phyloP scores from a whole-genome alignment of 2,113 vertebrate species.

The Orycteropus afer region DNA sequence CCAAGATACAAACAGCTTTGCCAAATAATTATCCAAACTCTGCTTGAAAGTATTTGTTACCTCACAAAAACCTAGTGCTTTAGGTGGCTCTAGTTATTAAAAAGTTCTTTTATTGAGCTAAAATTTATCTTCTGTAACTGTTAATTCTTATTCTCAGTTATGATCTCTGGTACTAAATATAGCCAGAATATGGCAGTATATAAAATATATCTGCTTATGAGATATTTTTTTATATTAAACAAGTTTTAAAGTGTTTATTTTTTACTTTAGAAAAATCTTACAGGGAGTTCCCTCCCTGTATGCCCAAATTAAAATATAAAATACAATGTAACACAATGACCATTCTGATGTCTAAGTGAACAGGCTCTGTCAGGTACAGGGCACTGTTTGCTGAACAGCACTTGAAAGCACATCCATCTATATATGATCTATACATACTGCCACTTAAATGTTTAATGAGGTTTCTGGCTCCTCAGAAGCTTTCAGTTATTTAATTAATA shows the following conservation, averaged over 20 bases:
- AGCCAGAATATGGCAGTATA: not conserved
- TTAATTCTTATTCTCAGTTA: not conserved
- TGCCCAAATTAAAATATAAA: not conserved
- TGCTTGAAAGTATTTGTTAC: not conserved
- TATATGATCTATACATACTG: not conserved
- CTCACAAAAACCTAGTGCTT: not conserved
- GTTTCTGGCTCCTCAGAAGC: not conserved
- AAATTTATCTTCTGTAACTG: not conserved
- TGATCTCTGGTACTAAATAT: not conserved
- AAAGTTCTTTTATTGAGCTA: not conserved
- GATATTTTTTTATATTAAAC: fast-evolving
- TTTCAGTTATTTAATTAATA: not conserved
- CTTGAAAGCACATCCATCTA: slow-evolving; percentile 65
- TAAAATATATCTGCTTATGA: not conserved
- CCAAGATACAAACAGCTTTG: not conserved
- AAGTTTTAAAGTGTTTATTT: slow-evolving; percentile 30
- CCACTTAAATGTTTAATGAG: not conserved
- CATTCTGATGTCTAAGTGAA: not conserved
- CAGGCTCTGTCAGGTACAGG: slow-evolving; percentile 3
- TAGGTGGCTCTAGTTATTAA: not conserved
- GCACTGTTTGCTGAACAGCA: slow-evolving; percentile 45
- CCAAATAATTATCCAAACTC: not conserved
- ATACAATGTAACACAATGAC: not conserved
- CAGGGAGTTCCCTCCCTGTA: not conserved
- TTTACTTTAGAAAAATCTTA: not conserved